These are phyloP conservation scores for western clawed frog (Xenopus tropicalis) DNA, from an alignment of 2,113 vertebrate species.

Conservation along the genomic window UCB_Xtro_10.0 CM004443.2:99452501-99453000, in stretches of 20 bases:
- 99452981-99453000: not conserved
- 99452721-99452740: too few relatives aligned
- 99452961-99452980: not conserved
- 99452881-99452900: conserved; percentile 5
- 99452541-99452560: conserved; percentile 27
- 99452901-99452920: not conserved
- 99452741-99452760: too few relatives aligned
- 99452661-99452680: too few relatives aligned
- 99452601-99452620: not conserved
- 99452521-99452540: conserved; percentile 35
- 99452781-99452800: too few relatives aligned
- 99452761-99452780: too few relatives aligned
- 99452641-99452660: not conserved
- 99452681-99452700: too few relatives aligned
- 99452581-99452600: not conserved
- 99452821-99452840: conserved; percentile 5
- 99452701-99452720: too few relatives aligned
- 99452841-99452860: conserved; percentile 8
- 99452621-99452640: not conserved
- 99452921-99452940: conserved; percentile 10
- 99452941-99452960: not conserved
- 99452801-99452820: too few relatives aligned
- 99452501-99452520: not conserved
- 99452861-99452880: conserved; percentile 1
- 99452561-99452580: conserved; percentile 37